Percentiles rank a stretch among this genome's conserved stretches.
These are phyloP conservation scores for Rhinogobius similis DNA, from an alignment of 2,113 vertebrate genomes.

Conservation along the genomic window DNA sequence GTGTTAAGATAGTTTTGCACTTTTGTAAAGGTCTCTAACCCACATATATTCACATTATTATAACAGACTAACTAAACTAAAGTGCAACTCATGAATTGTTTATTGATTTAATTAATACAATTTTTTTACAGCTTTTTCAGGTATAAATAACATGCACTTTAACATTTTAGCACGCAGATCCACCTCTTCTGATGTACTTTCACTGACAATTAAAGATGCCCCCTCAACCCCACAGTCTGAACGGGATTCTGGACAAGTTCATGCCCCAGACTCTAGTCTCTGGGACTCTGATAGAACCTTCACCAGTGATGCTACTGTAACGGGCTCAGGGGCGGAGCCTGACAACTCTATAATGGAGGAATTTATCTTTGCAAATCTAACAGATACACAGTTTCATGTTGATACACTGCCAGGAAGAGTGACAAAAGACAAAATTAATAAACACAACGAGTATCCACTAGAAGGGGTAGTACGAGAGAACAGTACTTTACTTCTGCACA, in stretches of 20 bases:
- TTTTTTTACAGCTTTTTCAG: not conserved
- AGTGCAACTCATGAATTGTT: no score
- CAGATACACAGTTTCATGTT: conserved; percentile 20
- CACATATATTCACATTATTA: no score
- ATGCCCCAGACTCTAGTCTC: conserved; percentile 13
- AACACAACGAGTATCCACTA: conserved; percentile 61
- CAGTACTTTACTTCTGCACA: conserved; percentile 56
- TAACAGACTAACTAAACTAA: no score
- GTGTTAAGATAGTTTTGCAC: no score
- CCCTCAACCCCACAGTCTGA: conserved; percentile 34
- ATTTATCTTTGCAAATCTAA: conserved; percentile 46
- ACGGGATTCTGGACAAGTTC: conserved; percentile 31
- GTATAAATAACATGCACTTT: conserved; percentile 4
- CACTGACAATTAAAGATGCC: conserved; percentile 56
- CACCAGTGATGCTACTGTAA: conserved; percentile 5
- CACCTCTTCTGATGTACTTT: conserved; percentile 61
- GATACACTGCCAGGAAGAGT: conserved; percentile 55
- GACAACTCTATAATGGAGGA: conserved; percentile 31
- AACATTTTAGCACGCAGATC: conserved; percentile 58
- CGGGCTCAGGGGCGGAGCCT: conserved; percentile 41
- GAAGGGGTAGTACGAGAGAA: conserved; percentile 64
- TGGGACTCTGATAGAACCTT: conserved; percentile 23
- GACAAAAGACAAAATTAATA: conserved; percentile 55
- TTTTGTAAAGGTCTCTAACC: no score
- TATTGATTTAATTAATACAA: not conserved